Percentiles rank a stretch among this genome's conserved stretches.
Conservation (phyloP, 2,113 vertebrate genomes). For the Kryptolebias marmoratus region DNA sequence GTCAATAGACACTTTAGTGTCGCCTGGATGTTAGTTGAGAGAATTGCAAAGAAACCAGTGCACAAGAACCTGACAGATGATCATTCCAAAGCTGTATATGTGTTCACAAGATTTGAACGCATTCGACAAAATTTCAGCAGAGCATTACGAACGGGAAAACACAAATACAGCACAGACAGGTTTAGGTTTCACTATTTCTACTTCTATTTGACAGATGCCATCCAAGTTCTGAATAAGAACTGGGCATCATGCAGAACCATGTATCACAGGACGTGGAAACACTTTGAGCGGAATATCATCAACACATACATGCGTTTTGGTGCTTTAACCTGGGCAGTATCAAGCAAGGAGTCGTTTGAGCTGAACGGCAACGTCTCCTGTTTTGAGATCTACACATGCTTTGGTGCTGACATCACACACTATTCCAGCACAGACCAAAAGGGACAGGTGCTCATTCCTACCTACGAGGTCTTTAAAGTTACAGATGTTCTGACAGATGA, state of each 20-base stretch:
- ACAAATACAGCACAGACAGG: conserved; percentile 11
- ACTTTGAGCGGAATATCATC: conserved; percentile 15
- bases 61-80: conserved; percentile 33
- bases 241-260: conserved; percentile 27
- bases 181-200: conserved; percentile 55
- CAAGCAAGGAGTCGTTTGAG: conserved; percentile 1
- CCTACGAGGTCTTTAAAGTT: conserved; percentile 61
- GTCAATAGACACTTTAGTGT: conserved; percentile 26
- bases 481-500: conserved; percentile 35
- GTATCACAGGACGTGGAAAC: conserved; percentile 16
- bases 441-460: conserved; percentile 55
- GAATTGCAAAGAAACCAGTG: conserved; percentile 15
- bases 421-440: conserved; percentile 30
- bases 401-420: conserved; percentile 55
- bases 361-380: conserved; percentile 36
- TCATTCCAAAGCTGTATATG: conserved; percentile 30
- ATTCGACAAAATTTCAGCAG: conserved; percentile 27
- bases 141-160: conserved; percentile 42
- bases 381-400: conserved; percentile 62
- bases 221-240: conserved; percentile 33
- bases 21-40: conserved; percentile 41
- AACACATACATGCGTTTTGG: conserved; percentile 47
- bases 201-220: conserved; percentile 48
- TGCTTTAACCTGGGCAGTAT: conserved; percentile 29
- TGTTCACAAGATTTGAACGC: conserved; percentile 10